Conservation (phyloP, 2,113 vertebrate species). For the Aptenodytes forsteri region DNA sequence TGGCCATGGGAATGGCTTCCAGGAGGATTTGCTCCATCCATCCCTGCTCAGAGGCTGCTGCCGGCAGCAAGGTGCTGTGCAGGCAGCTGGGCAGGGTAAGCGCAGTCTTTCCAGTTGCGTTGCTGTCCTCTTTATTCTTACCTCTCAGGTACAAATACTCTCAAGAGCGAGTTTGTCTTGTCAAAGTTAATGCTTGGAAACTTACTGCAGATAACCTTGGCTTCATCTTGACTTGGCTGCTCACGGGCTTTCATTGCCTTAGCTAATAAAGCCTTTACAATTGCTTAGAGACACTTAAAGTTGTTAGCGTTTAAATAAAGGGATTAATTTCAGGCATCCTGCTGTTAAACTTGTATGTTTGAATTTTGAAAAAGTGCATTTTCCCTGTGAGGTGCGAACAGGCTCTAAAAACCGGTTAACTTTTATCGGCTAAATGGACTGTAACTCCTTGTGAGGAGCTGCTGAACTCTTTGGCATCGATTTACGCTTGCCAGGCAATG, state of each 20-base stretch:
- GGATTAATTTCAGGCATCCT: constrained; percentile 25
- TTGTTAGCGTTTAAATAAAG: constrained; percentile 30
- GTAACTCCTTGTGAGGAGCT: neutral
- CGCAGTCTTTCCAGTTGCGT: neutral
- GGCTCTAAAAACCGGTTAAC: neutral
- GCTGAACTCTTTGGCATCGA: neutral
- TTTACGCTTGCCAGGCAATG: neutral
- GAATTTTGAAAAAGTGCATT: neutral
- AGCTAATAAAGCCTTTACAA: neutral
- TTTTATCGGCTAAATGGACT: neutral
- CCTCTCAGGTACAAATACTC: neutral
- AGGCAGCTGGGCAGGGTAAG: too few species aligned
- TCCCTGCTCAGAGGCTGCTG: neutral
- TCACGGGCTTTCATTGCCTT: neutral
- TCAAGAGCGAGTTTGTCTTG: neutral
- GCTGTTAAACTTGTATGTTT: neutral
- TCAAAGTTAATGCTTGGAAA: neutral
- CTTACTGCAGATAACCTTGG: neutral
- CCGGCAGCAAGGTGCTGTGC: neutral
- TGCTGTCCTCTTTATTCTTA: neutral
- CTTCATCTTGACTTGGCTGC: neutral
- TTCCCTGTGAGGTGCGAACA: neutral
- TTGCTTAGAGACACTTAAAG: constrained; percentile 9
- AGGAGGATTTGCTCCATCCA: neutral
- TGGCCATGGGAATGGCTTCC: neutral